Base-by-base conservation (phyloP, 1,140 invertebrate genomes). In the Bombus difficillimus region DNA sequence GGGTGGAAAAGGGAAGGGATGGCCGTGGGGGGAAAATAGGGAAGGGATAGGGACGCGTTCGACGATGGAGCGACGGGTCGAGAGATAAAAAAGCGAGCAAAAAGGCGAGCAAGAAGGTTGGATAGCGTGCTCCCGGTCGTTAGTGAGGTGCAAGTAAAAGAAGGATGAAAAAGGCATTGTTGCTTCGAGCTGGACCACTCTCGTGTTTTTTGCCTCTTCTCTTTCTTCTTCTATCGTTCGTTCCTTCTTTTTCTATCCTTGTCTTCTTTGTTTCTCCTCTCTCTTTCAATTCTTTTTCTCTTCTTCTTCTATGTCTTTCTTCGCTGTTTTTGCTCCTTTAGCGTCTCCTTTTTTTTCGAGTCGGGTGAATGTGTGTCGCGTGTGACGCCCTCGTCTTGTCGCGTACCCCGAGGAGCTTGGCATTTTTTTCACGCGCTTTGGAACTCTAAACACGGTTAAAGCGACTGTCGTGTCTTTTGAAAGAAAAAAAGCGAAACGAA, bases 111-210 rank as follows among this genome's bases (percentile, higher is more conserved):
- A 78, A 68, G 74, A 85, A 86, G 75, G 85, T 81, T 72, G 88
- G 57, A 5, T 72, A 59, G 77, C 71, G 74, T 68, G 87, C 74
- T 62, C 57, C 62, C 25, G 76, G 76, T 85, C 83, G 83, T 85
- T 85, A 85, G 82, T 84, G 82, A 84, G 82, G 82, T 84, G 82
- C 82, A 57, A 84, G 82, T 53, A 76, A 79, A 84, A 84, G 83
- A 32, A 80, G 64, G 74, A 80, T 71, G 66, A 85, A 71, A 80
- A 79, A 62, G 76, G 83, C 76, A 85, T 85, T 85, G 82, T 85
- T 85, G 82, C 66, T 57, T 53, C 41, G 62, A 53, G 81, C 34
- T 37, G 32, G 72, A 68, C 72, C 43, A 32, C 59, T 64, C n/a
- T 28, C 28, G 34, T 57, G 13, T 59, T 9, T 73, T 57, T 41